Conservation (phyloP, 2,113 vertebrate genomes). For the Nettapus auritus region DNA sequence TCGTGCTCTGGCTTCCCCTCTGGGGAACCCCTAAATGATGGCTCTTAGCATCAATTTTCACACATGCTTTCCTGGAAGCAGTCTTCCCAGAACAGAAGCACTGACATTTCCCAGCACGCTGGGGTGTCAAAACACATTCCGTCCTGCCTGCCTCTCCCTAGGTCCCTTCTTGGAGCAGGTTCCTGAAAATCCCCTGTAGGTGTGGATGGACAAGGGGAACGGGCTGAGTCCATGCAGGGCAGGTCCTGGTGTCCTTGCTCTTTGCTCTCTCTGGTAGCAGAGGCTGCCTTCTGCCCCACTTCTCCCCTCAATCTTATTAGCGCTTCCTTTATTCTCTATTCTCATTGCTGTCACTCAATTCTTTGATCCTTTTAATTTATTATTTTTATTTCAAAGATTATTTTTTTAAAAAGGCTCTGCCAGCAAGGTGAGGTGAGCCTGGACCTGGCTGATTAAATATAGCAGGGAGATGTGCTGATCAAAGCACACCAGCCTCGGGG, state of each 20-base stretch:
- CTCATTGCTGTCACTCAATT: background rate
- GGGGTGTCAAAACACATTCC: fast-evolving
- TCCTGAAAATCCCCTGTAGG: background rate
- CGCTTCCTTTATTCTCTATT: background rate
- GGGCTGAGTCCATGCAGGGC: background rate
- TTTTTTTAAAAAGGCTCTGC: background rate
- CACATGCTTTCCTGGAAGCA: too few species aligned
- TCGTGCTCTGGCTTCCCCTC: background rate
- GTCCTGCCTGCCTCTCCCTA: fast-evolving
- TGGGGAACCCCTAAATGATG: too few species aligned
- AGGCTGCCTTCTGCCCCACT: background rate
- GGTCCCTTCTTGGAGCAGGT: fast-evolving
- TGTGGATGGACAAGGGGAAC: background rate
- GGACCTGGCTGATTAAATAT: slow-evolving; percentile 3
- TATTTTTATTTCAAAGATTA: background rate
- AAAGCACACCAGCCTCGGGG: fast-evolving
- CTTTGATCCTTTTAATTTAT: slow-evolving; percentile 12
- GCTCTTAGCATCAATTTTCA: too few species aligned
- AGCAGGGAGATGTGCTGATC: background rate
- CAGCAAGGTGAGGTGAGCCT: background rate
- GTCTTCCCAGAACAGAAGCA: background rate
- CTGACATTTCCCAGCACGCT: background rate
- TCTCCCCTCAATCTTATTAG: slow-evolving; percentile 48
- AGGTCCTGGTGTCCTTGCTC: background rate
- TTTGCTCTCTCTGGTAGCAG: background rate